Evolutionary conservation across 2,797 vertebrate species (phyloP).

Genomic region (Girardinus metallicus): DNA sequence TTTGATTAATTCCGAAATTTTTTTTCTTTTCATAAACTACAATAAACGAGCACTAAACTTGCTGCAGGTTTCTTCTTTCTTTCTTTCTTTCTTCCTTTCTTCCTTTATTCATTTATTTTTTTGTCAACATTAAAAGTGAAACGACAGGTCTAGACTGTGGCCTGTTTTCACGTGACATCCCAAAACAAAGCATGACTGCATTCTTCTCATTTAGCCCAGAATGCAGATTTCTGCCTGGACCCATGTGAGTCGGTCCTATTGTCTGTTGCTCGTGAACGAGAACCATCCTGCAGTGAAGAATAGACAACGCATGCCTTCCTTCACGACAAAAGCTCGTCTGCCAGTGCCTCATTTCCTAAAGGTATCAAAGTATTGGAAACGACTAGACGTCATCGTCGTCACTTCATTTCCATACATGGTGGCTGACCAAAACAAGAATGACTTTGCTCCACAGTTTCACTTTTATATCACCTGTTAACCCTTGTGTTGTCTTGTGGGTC

Average conservation of each 20-base stretch:
- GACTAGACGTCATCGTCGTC: background rate
- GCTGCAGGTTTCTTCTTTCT: conserved; percentile 1
- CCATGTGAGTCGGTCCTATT: background rate
- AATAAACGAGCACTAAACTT: conserved; percentile 55
- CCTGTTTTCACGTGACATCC: background rate
- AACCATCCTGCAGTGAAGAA: background rate
- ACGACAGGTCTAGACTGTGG: background rate
- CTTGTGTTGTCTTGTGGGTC: background rate
- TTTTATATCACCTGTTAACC: conserved; percentile 39
- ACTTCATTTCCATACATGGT: conserved; percentile 9
- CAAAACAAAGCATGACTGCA: background rate
- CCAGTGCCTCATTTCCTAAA: background rate
- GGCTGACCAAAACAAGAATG: conserved; percentile 34
- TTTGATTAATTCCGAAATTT: conserved; percentile 21
- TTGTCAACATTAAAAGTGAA: background rate
- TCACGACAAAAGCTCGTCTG: background rate
- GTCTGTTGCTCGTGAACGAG: background rate
- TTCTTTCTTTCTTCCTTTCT: background rate
- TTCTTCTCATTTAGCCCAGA: conserved; percentile 7
- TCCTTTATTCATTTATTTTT: too few relatives aligned
- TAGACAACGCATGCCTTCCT: background rate
- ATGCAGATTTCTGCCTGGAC: background rate
- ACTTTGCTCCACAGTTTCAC: conserved; percentile 41
- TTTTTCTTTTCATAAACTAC: conserved; percentile 43
- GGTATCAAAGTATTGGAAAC: conserved; percentile 11